Evolutionary conservation across 92 coral and sea anemone species (phyloP), one percentile per base, ranked within the genome.

Genomic region (Porites cylindrica): DNA sequence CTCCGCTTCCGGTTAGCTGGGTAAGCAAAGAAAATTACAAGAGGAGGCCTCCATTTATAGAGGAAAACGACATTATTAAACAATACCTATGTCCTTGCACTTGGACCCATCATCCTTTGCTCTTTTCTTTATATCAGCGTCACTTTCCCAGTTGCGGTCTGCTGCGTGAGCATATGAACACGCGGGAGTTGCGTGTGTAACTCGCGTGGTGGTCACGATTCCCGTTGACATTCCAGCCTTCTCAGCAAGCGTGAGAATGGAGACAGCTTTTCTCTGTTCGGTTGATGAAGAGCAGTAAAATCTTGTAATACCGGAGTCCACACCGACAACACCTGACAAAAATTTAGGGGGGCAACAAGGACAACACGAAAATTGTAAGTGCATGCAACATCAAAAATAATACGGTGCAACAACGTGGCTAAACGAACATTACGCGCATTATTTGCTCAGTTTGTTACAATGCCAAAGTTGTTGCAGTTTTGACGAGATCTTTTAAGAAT

Each of bases 191-290:
- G 99, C 99, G 84, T 96, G 99, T 54, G 95, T 90, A 51, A 86
- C 79, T 53, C 99, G 97, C 7, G 99, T 85, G 51, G 98, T 91
- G 0, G 96, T 96, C 70, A 96, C 94, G 51, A 96, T 70, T 23
- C 99, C 99, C 14, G 99, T 96, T 10, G 98, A 95, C 97, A 96
- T 92, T 72, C 98, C 94, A 56, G 96, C 99, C 52, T 86, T 81
- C 84, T 96, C 98, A 7, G 99, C 99, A 53, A 91, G 93, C 66
- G 96, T 87, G 53, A 96, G 86, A 67, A 96, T 95, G 51, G 99
- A 96, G 24, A 85, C 79, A 12, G 92, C 96, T 61, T 93, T 94
- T 26, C 85, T 81, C 5, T 91, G 76, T 10, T 88, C 91, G 26
- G 93, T 72, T 80, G 90, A 72, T 32, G 89, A 67, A 51, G 58